Evolutionary conservation across 2,888 invertebrate genomes (phyloP).

Genomic region (Monochamus alternatus): DNA sequence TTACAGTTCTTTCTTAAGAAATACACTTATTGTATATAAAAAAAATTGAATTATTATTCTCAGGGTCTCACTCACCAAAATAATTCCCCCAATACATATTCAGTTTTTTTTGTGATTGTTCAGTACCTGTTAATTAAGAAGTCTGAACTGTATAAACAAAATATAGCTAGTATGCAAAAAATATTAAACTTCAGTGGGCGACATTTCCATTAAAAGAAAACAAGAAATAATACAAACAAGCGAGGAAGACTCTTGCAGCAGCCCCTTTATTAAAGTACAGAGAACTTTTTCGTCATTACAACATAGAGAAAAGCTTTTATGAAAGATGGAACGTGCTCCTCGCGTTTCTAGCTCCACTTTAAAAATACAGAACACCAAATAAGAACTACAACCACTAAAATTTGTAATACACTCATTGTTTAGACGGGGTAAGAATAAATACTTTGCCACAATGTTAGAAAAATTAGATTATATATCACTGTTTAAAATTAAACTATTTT

Average conservation of each 20-base stretch:
- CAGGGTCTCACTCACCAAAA: too few relatives aligned
- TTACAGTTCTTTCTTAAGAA: too few relatives aligned
- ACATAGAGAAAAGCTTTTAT: conserved; percentile 21
- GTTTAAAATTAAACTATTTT: too few relatives aligned
- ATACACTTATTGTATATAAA: too few relatives aligned
- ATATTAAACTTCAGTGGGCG: neutral
- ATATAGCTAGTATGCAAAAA: neutral
- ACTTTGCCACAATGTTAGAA: too few relatives aligned
- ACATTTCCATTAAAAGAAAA: conserved; percentile 6
- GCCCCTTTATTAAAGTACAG: conserved; percentile 10
- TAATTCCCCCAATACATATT: too few relatives aligned
- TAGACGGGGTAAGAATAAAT: neutral
- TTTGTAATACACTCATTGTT: neutral
- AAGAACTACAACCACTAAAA: neutral
- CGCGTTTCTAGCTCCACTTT: conserved; percentile 8
- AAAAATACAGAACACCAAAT: conserved; percentile 11
- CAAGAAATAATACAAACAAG: conserved; percentile 5
- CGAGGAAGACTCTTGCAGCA: neutral
- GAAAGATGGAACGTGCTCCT: conserved; percentile 14
- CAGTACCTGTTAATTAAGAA: too few relatives aligned
- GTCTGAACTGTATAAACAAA: too few relatives aligned
- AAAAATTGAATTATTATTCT: too few relatives aligned
- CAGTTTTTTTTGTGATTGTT: too few relatives aligned
- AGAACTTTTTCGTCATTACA: conserved; percentile 19
- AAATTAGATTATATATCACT: too few relatives aligned